These are phyloP conservation scores for Cephus pygmeus DNA, from an alignment of 2,888 invertebrate species.

Conservation along the genomic window DNA sequence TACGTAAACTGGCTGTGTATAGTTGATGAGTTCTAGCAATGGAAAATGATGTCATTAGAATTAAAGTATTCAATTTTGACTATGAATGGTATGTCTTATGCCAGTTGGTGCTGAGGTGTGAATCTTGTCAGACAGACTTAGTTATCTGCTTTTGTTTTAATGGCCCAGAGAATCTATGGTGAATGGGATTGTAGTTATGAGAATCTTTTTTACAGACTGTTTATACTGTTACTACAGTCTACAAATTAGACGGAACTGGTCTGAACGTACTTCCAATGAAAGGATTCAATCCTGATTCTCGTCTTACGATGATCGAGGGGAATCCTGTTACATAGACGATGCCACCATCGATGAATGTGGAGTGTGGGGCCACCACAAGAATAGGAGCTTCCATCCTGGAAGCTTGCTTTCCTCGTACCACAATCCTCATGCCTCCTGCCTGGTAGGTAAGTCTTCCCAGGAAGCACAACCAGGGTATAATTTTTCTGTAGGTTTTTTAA, in stretches of 20 bases:
- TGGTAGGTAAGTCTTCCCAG: conserved; percentile 80
- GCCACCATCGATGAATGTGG: conserved; percentile 89
- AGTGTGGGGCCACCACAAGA: conserved; percentile 88
- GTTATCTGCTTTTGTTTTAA: background rate
- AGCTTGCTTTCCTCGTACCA: conserved; percentile 81
- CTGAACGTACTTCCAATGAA: conserved; percentile 86
- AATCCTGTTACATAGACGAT: conserved; percentile 85
- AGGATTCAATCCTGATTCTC: conserved; percentile 82
- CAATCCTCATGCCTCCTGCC: conserved; percentile 82
- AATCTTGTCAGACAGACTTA: background rate
- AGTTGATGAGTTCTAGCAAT: conserved; percentile 83
- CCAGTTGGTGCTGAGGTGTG: background rate
- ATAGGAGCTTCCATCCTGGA: conserved; percentile 84
- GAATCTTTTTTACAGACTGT: conserved; percentile 2
- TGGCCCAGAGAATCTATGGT: conserved; percentile 18
- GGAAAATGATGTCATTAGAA: background rate
- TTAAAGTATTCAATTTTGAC: background rate
- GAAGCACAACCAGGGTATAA: conserved; percentile 75
- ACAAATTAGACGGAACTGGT: background rate
- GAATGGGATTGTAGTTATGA: conserved; percentile 29
- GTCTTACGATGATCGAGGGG: conserved; percentile 85
- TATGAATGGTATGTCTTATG: background rate
- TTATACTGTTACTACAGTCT: background rate
- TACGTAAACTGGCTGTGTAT: conserved; percentile 95
- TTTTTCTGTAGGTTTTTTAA: conserved; percentile 57